A percentile compares a stretch with the other conserved stretches of the same genome.
phyloP scores from a whole-genome alignment of 30 jellyfish, hydroid and myxozoan species.

The Chironex yamaguchii region DNA sequence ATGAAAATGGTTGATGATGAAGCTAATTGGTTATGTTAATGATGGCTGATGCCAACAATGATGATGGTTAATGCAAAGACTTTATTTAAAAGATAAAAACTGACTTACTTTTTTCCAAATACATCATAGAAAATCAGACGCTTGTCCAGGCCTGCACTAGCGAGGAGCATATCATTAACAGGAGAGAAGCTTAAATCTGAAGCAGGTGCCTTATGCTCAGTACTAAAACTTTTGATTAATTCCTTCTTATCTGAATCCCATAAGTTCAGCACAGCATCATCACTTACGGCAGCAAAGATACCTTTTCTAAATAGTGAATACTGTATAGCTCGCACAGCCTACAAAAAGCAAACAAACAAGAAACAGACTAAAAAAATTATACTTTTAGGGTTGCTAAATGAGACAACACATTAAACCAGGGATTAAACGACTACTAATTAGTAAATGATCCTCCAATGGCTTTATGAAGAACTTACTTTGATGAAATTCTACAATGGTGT shows the following conservation, averaged over 20 bases:
- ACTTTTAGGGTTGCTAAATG: too few species aligned
- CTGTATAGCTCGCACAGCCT: slow-evolving; percentile 87
- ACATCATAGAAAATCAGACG: slow-evolving; percentile 86
- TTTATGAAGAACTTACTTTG: too few species aligned
- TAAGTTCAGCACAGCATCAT: slow-evolving; percentile 76
- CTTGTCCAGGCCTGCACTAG: slow-evolving; percentile 88
- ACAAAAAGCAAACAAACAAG: background rate
- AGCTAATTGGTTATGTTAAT: too few species aligned
- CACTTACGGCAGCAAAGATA: slow-evolving; percentile 86
- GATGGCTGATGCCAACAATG: too few species aligned
- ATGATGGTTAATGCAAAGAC: too few species aligned
- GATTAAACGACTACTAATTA: too few species aligned
- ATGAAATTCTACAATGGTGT: too few species aligned
- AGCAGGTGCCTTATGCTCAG: slow-evolving; percentile 87
- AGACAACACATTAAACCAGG: too few species aligned
- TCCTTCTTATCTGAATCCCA: slow-evolving; percentile 88
- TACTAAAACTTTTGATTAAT: slow-evolving; percentile 40
- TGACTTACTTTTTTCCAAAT: slow-evolving; percentile 86
- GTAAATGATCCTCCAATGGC: too few species aligned
- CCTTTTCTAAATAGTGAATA: slow-evolving; percentile 77
- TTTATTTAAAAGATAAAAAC: background rate
- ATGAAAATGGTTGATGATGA: too few species aligned
- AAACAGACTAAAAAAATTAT: too few species aligned
- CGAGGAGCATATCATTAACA: slow-evolving; percentile 89
- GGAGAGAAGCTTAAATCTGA: slow-evolving; percentile 89